Base-by-base conservation (phyloP, 2,113 vertebrate genomes). In the Sterrhoptilus dennistouni region DNA sequence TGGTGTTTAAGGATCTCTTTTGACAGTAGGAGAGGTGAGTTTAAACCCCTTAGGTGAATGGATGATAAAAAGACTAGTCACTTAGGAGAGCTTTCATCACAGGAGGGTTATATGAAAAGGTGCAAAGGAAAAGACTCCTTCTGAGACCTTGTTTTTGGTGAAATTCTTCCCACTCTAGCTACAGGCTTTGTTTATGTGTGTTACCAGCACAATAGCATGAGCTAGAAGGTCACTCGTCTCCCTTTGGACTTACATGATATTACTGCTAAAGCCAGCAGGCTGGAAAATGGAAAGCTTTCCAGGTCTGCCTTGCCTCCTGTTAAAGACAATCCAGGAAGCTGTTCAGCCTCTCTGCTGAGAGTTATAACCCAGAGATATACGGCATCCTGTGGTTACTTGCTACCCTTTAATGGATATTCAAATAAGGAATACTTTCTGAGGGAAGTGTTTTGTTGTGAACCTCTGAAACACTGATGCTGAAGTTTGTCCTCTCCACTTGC, bases 221-320 rank as follows among this genome's bases (percentile, higher is more conserved):
- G 88, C 59, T 83, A 90, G 90, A 96, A 97, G 94, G 96, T 97
- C 95, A 95, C 83, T 97, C 79, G 40, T 90, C 82, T 96, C 94
- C 92, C 88, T 92, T 72, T 92, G 82, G 96, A 88, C 83, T 95
- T 92, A 85, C 40, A 69, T 85, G 94, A 93, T 90, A 83, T 95
- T 96, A 95, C 33, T 69, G 85, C 59, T 95, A 49, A 69, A 92
- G 90, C 92, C 90, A 97, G 82, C 49, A 90, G 88, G 36, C 82
- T 95, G 94, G 95, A 97, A 96, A 96, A 85, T 90, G 53, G 92
- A 94, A 95, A 94, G 33, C 25, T 87, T 94, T 88, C 88, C 96
- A 95, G 76, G 36, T 70, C 87, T 83, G 85, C 75, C 68, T 83
- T 0, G 0, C 71, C 89, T 95, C 71, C 86, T 81, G 22, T 54